phyloP scores from a whole-genome alignment of 2,797 vertebrate species.

The Choloepus didactylus region DNA sequence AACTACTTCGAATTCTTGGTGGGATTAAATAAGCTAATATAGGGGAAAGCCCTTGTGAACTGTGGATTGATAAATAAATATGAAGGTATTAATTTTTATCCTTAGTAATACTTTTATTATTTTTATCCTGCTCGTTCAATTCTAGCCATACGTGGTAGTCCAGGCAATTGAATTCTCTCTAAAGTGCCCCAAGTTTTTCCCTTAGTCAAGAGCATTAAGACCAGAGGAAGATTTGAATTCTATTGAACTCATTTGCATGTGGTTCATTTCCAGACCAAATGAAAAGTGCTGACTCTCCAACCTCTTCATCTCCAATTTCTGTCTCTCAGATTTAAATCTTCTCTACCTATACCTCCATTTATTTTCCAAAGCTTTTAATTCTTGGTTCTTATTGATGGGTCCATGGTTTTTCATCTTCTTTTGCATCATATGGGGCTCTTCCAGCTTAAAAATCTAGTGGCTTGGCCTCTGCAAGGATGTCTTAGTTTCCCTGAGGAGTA shows the following conservation, averaged over 20 bases:
- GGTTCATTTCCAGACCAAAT: conserved; percentile 22
- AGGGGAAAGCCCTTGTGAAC: background rate
- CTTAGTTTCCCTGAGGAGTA: background rate
- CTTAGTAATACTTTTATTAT: background rate
- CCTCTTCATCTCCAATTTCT: background rate
- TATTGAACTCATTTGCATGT: background rate
- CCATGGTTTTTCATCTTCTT: background rate
- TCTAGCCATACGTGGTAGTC: background rate
- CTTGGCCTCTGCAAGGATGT: background rate
- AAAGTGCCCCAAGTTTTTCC: background rate
- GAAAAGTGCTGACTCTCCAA: background rate
- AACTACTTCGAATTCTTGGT: background rate
- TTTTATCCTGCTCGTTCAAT: conserved; percentile 13
- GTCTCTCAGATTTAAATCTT: background rate
- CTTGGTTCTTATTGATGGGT: background rate
- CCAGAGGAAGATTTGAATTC: conserved; percentile 31
- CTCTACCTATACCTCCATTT: background rate
- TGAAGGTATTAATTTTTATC: background rate
- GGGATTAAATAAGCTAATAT: background rate
- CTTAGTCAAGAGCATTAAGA: background rate
- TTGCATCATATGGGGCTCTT: background rate
- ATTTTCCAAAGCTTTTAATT: background rate
- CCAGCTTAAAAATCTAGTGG: background rate
- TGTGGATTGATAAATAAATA: background rate
- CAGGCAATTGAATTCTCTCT: background rate